phyloP scores from a whole-genome alignment of 2,113 vertebrate species.

The Bubo blakistoni region DNA sequence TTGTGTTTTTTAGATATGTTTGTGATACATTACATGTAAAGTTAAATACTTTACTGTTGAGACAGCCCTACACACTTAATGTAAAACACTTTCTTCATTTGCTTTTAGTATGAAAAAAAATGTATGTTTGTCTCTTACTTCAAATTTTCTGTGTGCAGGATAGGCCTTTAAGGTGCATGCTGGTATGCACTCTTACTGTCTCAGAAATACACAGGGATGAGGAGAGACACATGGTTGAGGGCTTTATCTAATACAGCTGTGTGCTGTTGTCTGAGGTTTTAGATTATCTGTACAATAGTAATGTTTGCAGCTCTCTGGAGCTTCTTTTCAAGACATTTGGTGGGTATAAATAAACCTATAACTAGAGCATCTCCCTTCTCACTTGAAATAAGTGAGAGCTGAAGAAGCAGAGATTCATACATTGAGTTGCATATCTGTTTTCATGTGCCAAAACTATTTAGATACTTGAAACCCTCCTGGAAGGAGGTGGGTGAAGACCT shows the following conservation, averaged over 20 bases:
- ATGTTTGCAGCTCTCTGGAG: not conserved
- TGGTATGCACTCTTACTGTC: not conserved
- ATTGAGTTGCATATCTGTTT: not conserved
- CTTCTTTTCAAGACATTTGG: not conserved
- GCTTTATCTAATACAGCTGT: not conserved
- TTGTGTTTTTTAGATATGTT: not conserved
- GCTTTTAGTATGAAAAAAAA: not conserved
- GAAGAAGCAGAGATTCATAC: not conserved
- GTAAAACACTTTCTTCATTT: not conserved
- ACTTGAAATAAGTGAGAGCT: not conserved
- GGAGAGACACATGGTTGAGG: not conserved
- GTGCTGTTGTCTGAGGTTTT: not conserved
- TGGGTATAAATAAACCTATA: not conserved
- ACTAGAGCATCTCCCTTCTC: not conserved
- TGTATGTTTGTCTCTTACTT: not conserved
- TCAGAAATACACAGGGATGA: not conserved
- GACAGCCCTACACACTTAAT: not conserved
- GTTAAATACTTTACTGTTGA: not conserved
- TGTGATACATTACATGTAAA: not conserved
- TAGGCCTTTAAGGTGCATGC: not conserved
- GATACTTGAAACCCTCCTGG: not conserved
- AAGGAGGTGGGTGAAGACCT: not conserved
- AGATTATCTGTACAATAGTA: not conserved
- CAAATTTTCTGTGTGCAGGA: not conserved
- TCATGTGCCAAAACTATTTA: not conserved